phyloP scores from a whole-genome alignment of 1,140 invertebrate species.

The Drosophila prosaltans region DNA sequence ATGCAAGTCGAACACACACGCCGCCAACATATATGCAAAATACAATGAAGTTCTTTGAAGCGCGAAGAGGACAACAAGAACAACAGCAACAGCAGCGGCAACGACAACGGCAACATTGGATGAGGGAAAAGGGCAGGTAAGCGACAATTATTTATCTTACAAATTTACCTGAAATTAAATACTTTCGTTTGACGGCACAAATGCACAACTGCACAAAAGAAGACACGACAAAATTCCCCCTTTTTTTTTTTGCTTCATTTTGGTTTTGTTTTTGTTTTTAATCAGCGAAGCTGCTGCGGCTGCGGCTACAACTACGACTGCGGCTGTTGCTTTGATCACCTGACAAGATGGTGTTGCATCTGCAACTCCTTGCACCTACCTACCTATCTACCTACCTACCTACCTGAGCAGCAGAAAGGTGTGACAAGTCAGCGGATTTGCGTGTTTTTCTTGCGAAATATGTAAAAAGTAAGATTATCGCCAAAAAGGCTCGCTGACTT shows the following conservation, averaged over 20 bases:
- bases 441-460: conserved; percentile 78
- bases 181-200: conserved; percentile 60
- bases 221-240: conserved; percentile 76
- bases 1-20: conserved; percentile 50
- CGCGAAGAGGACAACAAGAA: conserved; percentile 45
- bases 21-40: conserved; percentile 74
- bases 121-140: conserved; percentile 51
- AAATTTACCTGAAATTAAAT: conserved; percentile 82
- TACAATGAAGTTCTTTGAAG: conserved; percentile 81
- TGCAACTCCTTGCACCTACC: conserved; percentile 32
- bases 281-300: conserved; percentile 44
- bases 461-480: conserved; percentile 78
- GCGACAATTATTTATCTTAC: conserved; percentile 81
- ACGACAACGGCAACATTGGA: not conserved
- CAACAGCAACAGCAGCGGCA: not conserved
- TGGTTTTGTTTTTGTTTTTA: conserved; percentile 60
- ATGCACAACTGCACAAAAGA: conserved; percentile 56
- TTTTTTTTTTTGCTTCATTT: conserved; percentile 34
- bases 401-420: conserved; percentile 53
- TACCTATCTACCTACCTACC: conserved; percentile 13
- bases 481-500: conserved; percentile 61
- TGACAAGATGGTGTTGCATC: conserved; percentile 57
- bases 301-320: not conserved
- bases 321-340: conserved; percentile 74
- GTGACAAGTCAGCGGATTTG: conserved; percentile 81